These are phyloP conservation scores for Etheostoma spectabile DNA, from an alignment of 2,113 vertebrate genomes.

Conservation along the genomic window DNA sequence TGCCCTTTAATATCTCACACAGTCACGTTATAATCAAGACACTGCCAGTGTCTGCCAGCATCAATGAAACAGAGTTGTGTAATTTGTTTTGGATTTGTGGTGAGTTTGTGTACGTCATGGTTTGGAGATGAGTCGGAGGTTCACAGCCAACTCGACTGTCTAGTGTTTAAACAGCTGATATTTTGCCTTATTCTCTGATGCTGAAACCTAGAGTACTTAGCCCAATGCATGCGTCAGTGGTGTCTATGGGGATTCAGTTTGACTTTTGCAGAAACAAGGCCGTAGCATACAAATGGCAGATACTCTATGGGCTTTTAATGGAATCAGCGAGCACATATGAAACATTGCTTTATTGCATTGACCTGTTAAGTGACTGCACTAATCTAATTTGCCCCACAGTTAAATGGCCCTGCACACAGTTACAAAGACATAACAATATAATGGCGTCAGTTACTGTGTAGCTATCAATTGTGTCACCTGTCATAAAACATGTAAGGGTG, in stretches of 20 bases:
- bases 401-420: conserved; percentile 52
- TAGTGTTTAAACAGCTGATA: conserved; percentile 22
- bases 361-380: conserved; percentile 56
- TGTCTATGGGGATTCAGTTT: not conserved
- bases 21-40: conserved; percentile 2
- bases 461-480: conserved; percentile 31
- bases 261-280: conserved; percentile 14
- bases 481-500: conserved; percentile 39
- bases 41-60: conserved; percentile 1
- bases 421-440: conserved; percentile 35
- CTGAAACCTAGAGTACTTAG: not conserved
- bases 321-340: conserved; percentile 60
- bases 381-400: conserved; percentile 61
- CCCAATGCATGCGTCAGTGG: not conserved
- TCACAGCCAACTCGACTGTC: conserved; percentile 5
- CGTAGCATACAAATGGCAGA: conserved; percentile 26
- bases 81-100: conserved; percentile 10
- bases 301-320: conserved; percentile 49
- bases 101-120: not conserved
- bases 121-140: conserved; percentile 24
- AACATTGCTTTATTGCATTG: conserved; percentile 58
- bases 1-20: not conserved
- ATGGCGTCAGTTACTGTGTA: conserved; percentile 43
- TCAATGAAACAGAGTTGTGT: conserved; percentile 17
- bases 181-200: conserved; percentile 2